Evolutionary conservation across 2,888 invertebrate species (phyloP).

Genomic region (Drosophila ezoana): DNA sequence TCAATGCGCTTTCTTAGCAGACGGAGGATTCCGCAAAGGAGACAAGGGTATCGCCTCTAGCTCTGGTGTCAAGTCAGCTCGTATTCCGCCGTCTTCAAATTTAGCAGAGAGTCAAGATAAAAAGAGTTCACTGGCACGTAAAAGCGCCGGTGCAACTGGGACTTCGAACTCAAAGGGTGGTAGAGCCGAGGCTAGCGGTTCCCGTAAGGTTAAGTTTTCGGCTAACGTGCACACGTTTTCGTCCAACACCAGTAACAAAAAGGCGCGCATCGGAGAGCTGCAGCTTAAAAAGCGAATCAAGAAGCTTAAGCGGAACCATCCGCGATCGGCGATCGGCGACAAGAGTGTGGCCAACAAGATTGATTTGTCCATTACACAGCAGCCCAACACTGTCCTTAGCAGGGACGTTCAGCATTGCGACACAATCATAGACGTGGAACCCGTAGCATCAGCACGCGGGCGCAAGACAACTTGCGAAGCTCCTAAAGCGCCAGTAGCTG

Average conservation of each 20-base stretch:
- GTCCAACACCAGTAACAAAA: constrained; percentile 25
- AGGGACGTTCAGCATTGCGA: constrained; percentile 24
- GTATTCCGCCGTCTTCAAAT: constrained; percentile 13
- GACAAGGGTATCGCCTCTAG: constrained; percentile 12
- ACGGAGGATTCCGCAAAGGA: constrained; percentile 17
- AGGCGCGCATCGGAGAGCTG: constrained; percentile 51
- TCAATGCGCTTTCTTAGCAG: constrained; percentile 22
- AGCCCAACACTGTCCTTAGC: not conserved
- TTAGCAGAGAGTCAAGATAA: constrained; percentile 23
- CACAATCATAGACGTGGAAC: constrained; percentile 12
- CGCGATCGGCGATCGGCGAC: constrained; percentile 8
- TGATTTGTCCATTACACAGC: constrained; percentile 14
- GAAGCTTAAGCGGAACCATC: constrained; percentile 37
- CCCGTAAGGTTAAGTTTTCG: constrained; percentile 65
- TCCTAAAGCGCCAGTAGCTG: not conserved
- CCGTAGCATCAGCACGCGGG: not conserved
- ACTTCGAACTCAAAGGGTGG: not conserved
- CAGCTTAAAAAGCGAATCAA: constrained; percentile 50
- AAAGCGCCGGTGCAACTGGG: constrained; percentile 16
- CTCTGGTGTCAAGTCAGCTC: constrained; percentile 23
- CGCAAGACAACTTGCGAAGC: not conserved
- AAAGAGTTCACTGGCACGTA: constrained; percentile 42
- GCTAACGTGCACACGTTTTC: constrained; percentile 56
- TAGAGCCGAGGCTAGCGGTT: constrained; percentile 1
- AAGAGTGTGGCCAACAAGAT: constrained; percentile 23